Percentiles rank a stretch among this genome's conserved stretches.
Conservation (phyloP, 1,140 invertebrate genomes). For the Sminthurinus signatus region DNA sequence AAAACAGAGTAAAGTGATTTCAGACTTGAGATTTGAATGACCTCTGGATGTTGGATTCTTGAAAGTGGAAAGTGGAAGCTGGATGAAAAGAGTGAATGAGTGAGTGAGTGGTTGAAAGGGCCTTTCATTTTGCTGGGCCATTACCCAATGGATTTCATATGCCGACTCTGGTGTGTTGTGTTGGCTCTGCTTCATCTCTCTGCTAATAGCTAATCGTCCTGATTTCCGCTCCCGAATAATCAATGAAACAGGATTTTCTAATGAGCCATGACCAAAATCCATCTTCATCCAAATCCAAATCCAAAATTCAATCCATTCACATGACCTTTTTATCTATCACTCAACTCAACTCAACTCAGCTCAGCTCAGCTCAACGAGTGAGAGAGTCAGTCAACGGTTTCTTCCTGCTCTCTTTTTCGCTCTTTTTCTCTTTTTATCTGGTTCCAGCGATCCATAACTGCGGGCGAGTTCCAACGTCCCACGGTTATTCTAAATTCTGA, state of each 20-base stretch:
- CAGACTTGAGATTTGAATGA: too few relatives aligned
- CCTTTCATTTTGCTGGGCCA: conserved; percentile 9
- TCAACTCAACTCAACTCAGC: not conserved
- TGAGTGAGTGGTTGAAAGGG: not conserved
- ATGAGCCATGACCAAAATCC: conserved; percentile 38
- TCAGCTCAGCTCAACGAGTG: not conserved
- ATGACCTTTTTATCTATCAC: too few relatives aligned
- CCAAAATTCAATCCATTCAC: too few relatives aligned
- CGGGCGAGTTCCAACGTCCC: too few relatives aligned
- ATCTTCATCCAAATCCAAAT: too few relatives aligned
- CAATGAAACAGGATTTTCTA: conserved; percentile 24
- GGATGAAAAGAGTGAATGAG: not conserved
- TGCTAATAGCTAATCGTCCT: conserved; percentile 32
- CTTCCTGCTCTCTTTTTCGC: not conserved
- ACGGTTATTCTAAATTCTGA: too few relatives aligned
- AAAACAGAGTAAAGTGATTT: too few relatives aligned
- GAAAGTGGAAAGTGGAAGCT: not conserved
- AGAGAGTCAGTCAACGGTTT: conserved; percentile 1
- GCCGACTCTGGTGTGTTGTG: conserved; percentile 4
- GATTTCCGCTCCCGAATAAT: conserved; percentile 31
- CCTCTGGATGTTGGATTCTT: not conserved
- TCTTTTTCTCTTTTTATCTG: not conserved
- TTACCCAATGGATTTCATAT: conserved; percentile 11
- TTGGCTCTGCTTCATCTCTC: not conserved
- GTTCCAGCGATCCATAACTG: not conserved